A percentile compares a stretch with the other conserved stretches of the same genome.
Evolutionary conservation across 2,113 vertebrate genomes (phyloP).

Genomic region (Pristiophorus japonicus): DNA sequence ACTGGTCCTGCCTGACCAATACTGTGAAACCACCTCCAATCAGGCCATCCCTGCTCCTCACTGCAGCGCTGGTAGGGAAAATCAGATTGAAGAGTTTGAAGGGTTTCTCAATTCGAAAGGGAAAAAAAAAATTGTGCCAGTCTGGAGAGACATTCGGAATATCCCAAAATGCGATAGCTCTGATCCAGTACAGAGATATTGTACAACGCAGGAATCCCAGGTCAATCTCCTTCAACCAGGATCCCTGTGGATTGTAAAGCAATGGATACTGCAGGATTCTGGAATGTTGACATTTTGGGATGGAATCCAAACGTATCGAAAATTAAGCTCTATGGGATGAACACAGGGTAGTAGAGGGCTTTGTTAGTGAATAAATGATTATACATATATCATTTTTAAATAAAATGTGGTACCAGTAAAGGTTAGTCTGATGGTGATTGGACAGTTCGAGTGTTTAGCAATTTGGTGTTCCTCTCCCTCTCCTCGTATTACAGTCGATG

Average conservation of each 20-base stretch:
- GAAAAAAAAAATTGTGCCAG: background rate
- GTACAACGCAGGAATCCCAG: background rate
- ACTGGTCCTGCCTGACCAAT: too few relatives aligned
- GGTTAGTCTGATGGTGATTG: background rate
- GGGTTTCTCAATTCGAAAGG: background rate
- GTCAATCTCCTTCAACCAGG: background rate
- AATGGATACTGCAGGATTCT: background rate
- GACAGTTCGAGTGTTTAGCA: background rate
- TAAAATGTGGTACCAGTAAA: background rate
- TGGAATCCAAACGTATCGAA: background rate
- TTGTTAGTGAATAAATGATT: too few relatives aligned
- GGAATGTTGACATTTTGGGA: background rate
- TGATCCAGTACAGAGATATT: too few relatives aligned
- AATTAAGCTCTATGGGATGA: background rate
- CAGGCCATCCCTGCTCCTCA: background rate
- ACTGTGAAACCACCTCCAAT: background rate
- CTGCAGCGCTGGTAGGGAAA: background rate
- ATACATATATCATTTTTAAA: too few relatives aligned
- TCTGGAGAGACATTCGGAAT: background rate
- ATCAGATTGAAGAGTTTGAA: background rate
- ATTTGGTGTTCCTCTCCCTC: background rate
- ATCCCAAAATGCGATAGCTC: background rate
- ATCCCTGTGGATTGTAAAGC: background rate
- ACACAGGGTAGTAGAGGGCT: background rate
- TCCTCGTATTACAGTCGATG: background rate